These are phyloP conservation scores for Oxycera nigricornis DNA, from an alignment of 2,888 invertebrate species.

Conservation along the genomic window DNA sequence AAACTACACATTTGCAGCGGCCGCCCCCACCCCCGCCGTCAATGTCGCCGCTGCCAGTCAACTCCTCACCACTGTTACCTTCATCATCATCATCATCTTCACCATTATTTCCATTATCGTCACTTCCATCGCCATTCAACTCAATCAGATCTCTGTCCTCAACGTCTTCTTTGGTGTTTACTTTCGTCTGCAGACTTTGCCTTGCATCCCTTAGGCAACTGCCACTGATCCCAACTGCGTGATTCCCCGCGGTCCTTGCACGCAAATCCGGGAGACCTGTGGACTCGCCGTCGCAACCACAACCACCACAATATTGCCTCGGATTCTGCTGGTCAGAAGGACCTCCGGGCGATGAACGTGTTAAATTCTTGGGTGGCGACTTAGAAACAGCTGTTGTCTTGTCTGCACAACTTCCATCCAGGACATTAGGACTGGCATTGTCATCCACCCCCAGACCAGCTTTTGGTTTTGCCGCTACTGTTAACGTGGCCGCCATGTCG, in stretches of 20 bases:
- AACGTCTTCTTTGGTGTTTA: not conserved
- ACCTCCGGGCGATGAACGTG: not conserved
- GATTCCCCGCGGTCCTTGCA: not conserved
- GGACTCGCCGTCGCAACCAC: not conserved
- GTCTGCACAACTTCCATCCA: slow-evolving; percentile 15
- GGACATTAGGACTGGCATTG: slow-evolving; percentile 4
- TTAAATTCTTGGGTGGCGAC: slow-evolving; percentile 1
- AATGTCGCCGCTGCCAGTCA: slow-evolving; percentile 45
- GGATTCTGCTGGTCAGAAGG: not conserved
- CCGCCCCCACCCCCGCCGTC: slow-evolving; percentile 45
- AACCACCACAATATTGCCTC: not conserved
- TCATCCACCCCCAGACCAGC: not conserved
- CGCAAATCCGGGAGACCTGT: not conserved
- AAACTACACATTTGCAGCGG: slow-evolving; percentile 37
- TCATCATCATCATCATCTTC: slow-evolving; percentile 6
- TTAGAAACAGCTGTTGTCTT: slow-evolving; percentile 26
- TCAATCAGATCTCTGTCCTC: not conserved
- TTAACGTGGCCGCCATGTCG: slow-evolving; percentile 26
- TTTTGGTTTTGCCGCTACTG: not conserved
- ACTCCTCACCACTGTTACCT: slow-evolving; percentile 29
- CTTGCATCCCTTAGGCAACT: not conserved
- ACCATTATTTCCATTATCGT: slow-evolving; percentile 10
- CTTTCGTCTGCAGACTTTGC: not conserved
- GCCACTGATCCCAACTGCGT: not conserved
- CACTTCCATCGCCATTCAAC: not conserved